phyloP scores from a whole-genome alignment of 2,113 vertebrate species.

The Arvicanthis niloticus region DNA sequence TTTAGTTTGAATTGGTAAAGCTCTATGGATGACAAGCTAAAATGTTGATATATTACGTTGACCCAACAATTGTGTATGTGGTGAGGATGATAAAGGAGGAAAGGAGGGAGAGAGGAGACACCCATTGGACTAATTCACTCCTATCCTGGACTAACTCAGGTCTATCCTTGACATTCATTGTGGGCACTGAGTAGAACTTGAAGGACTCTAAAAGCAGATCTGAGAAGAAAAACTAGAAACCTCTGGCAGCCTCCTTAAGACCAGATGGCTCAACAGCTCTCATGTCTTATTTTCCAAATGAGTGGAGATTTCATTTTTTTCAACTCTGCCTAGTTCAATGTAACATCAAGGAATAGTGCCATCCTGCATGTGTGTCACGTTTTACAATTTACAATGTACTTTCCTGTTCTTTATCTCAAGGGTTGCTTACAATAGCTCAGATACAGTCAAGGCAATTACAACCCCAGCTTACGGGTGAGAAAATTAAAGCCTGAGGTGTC shows the following conservation, averaged over 20 bases:
- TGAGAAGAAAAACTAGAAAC: constrained; percentile 25
- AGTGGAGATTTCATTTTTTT: constrained; percentile 30
- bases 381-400: constrained; percentile 24
- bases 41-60: neutral
- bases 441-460: neutral
- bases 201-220: constrained; percentile 14
- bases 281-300: constrained; percentile 39
- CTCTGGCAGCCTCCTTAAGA: constrained; percentile 54
- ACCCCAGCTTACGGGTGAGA: neutral
- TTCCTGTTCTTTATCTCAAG: constrained; percentile 18
- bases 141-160: neutral
- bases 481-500: constrained; percentile 8
- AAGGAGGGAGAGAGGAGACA: neutral
- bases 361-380: neutral
- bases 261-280: constrained; percentile 57
- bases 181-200: neutral
- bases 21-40: constrained; percentile 37
- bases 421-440: neutral
- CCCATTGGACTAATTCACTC: neutral
- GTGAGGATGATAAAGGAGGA: neutral
- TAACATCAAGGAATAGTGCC: constrained; percentile 19
- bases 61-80: neutral
- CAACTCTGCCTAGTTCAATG: neutral
- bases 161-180: neutral
- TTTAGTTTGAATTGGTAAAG: neutral